Evolutionary conservation across 2,113 vertebrate species (phyloP).

Genomic region (Hippocampus comes): DNA sequence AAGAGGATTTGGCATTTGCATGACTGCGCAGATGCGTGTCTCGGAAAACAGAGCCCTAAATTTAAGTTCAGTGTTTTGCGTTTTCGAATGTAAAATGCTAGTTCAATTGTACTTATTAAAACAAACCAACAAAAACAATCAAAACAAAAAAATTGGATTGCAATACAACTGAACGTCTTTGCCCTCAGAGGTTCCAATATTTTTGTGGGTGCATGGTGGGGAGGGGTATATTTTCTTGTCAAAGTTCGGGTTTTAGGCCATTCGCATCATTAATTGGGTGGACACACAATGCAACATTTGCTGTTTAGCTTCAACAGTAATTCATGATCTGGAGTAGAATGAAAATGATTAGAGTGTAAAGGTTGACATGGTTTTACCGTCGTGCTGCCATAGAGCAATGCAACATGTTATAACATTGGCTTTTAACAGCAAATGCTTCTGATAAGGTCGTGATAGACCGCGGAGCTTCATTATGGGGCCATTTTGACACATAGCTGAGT

Average conservation of each 20-base stretch:
- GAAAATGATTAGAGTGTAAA: neutral
- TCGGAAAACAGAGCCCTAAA: too few relatives aligned
- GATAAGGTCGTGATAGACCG: slow-evolving; percentile 29
- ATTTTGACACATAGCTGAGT: slow-evolving; percentile 38
- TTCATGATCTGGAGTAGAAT: neutral
- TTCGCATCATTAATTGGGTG: neutral
- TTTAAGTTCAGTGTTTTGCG: too few relatives aligned
- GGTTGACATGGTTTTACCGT: slow-evolving; percentile 1
- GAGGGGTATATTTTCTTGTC: neutral
- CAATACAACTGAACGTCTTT: neutral
- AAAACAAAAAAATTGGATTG: slow-evolving; percentile 4
- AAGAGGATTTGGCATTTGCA: too few relatives aligned
- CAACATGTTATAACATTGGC: slow-evolving; percentile 51
- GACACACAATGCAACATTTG: slow-evolving; percentile 29
- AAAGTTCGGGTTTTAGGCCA: neutral
- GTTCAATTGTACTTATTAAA: too few relatives aligned
- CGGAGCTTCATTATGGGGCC: slow-evolving; percentile 27
- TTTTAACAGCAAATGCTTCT: slow-evolving; percentile 15
- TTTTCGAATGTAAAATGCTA: too few relatives aligned
- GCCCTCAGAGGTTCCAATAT: neutral
- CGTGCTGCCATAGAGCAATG: slow-evolving; percentile 63
- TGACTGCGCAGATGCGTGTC: too few relatives aligned
- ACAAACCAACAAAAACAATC: neutral
- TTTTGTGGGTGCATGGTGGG: neutral
- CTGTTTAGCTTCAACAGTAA: slow-evolving; percentile 2